A percentile compares a stretch with the other conserved stretches of the same genome.
Conservation (phyloP, 2,888 invertebrate genomes). For the Ommatoiulus sabulosus region DNA sequence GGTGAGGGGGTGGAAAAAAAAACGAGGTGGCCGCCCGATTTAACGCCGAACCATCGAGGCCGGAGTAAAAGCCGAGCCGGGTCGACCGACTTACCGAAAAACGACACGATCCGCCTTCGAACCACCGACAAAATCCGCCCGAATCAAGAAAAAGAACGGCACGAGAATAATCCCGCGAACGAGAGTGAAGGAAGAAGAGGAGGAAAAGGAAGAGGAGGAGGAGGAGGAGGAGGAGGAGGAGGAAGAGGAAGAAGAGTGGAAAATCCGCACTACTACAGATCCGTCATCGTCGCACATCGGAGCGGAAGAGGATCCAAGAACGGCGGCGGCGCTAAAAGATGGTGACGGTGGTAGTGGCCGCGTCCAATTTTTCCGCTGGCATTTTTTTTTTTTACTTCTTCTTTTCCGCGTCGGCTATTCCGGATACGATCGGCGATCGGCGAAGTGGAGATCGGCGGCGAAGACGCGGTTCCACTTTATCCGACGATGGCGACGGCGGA, state of each 20-base stretch:
- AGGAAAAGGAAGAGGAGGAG: not conserved
- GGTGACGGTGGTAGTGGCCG: not conserved
- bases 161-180: too few species aligned
- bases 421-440: not conserved
- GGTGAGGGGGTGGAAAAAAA: not conserved
- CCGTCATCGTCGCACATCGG: not conserved
- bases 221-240: too few species aligned
- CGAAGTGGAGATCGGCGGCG: not conserved
- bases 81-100: too few species aligned
- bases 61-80: not conserved
- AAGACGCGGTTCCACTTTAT: not conserved
- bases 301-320: not conserved
- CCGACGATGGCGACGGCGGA: constrained; percentile 33
- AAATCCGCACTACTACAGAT: constrained; percentile 37
- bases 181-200: too few species aligned
- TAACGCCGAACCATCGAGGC: constrained; percentile 20
- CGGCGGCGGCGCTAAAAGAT: not conserved
- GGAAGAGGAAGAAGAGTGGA: not conserved
- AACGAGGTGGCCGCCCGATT: not conserved
- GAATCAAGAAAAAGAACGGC: too few species aligned
- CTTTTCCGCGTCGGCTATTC: not conserved
- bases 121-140: not conserved
- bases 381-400: not conserved
- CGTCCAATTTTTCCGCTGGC: not conserved
- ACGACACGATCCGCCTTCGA: too few species aligned